Percentiles rank a stretch among this genome's conserved stretches.
Evolutionary conservation across 2,797 vertebrate species (phyloP).

Genomic region (Gadopsis marmoratus): DNA sequence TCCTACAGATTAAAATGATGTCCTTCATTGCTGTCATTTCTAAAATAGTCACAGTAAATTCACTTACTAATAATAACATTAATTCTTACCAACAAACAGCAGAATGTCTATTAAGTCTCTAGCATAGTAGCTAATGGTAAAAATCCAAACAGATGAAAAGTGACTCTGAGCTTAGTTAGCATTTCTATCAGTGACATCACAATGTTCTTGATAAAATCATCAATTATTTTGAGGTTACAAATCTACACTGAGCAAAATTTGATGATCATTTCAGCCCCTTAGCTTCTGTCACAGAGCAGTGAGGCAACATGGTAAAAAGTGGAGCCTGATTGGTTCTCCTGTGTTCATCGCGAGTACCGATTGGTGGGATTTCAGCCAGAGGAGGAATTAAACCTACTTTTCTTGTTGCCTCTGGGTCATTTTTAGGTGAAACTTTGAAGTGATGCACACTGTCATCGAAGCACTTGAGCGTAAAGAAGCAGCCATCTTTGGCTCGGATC

Average conservation of each 20-base stretch:
- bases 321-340: not conserved
- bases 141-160: not conserved
- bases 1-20: too few species aligned
- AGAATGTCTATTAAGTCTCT: too few species aligned
- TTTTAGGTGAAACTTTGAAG: conserved; percentile 93
- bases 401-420: conserved; percentile 85
- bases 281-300: not conserved
- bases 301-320: not conserved
- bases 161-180: not conserved
- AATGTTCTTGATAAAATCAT: not conserved
- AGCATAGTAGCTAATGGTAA: too few species aligned
- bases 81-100: not conserved
- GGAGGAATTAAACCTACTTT: conserved; percentile 83
- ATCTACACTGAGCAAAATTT: not conserved
- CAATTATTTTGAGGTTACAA: not conserved
- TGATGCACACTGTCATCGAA: conserved; percentile 95
- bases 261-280: not conserved
- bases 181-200: not conserved
- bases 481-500: conserved; percentile 89
- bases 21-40: not conserved
- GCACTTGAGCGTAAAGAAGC: conserved; percentile 93
- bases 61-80: not conserved
- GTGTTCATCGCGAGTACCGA: not conserved
- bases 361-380: not conserved
- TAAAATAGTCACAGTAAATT: not conserved